Base-by-base conservation (phyloP, 2,888 invertebrate species). In the Tillus elongatus region DNA sequence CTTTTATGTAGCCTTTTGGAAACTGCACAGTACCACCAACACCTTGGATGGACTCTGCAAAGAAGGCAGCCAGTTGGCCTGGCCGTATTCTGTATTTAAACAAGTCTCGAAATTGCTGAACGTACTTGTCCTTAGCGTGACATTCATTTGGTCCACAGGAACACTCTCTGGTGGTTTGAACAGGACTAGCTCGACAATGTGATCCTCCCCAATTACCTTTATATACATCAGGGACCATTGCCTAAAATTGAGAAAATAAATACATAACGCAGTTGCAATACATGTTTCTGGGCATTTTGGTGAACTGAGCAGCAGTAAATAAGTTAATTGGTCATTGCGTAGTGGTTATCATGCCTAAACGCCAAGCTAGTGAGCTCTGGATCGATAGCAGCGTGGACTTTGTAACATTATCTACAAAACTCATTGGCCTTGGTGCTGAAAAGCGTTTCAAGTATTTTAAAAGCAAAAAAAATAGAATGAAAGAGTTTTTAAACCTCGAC, bases 21-120 rank as follows among this genome's bases (percentile, higher is more conserved):
- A 78, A 96, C 62, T 97, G 97, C 0, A 96, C 84, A 0, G 82
- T 73, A 1, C 97, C 97, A 9, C 95, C 95, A 4, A 93, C 87
- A 10, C 97, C 97, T 69, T 95, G 96, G 48, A 98, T 96, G 1
- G 91, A 85, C 64, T 98, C 97, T 0, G 88, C 90, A 60, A 96
- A 85, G 62, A 96, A 80, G 3, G 80, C 96, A 0, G 93, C 97
- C 3, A 91, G 74, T 36, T 74, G 74, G 13, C 80, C 80, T 40
- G 79, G 77, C 0, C 92, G 85, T 45, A 90, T 63, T 4, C 85
- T 83, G 61, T 82, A 83, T 40, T 75, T 73, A 49, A 95, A 73
- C 3, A 83, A 72, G 65, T 91, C 82, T 40, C 79, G 72, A 15
- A 93, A 72, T 55, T 92, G 86, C n/a, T 80, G 74, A 14, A 88